These are phyloP conservation scores for Tenthredo mesomela DNA, from an alignment of 2,888 invertebrate species.

Conservation along the genomic window DNA sequence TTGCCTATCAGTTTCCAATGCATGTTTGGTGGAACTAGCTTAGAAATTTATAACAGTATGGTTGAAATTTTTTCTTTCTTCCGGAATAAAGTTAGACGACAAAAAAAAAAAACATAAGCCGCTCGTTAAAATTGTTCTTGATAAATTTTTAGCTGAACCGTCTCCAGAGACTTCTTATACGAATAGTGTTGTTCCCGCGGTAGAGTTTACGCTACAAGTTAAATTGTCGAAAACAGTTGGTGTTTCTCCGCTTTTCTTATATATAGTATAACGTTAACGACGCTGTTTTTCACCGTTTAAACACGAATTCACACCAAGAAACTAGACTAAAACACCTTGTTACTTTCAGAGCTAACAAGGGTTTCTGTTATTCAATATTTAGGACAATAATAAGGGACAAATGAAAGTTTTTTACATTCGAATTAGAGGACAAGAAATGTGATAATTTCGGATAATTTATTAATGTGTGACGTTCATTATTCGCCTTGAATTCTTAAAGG, in stretches of 20 bases:
- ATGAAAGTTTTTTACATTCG: background rate
- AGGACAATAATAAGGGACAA: background rate
- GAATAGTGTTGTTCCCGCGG: background rate
- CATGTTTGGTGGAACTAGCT: no score
- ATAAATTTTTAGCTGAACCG: background rate
- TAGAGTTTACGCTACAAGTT: background rate
- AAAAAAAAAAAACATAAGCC: background rate
- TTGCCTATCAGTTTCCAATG: no score
- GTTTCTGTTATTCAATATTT: background rate
- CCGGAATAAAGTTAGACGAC: background rate
- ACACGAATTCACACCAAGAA: background rate
- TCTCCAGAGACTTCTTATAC: background rate
- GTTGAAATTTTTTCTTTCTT: no score
- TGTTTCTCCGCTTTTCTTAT: background rate
- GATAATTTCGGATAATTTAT: no score
- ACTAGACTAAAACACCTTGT: background rate
- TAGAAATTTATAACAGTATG: no score
- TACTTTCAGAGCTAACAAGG: conserved; percentile 10
- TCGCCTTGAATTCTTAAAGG: background rate
- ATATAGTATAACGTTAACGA: conserved; percentile 18
- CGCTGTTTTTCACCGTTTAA: conserved; percentile 10
- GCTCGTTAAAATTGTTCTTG: background rate
- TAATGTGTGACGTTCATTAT: background rate
- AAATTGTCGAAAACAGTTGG: conserved; percentile 20
- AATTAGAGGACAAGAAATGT: background rate